Conservation (phyloP, 2,888 invertebrate genomes). For the Seladonia tumulorum region DNA sequence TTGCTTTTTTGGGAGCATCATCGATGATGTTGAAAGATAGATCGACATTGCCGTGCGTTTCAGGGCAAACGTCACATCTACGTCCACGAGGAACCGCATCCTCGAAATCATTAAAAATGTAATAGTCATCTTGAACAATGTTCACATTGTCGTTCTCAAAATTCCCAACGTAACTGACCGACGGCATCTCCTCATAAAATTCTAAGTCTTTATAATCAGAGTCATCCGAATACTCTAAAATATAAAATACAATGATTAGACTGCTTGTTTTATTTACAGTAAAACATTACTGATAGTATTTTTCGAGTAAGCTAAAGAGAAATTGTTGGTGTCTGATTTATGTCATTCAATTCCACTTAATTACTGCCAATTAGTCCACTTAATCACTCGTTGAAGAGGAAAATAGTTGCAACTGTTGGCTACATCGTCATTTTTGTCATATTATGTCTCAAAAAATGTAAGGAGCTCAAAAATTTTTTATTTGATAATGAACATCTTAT, state of each 20-base stretch:
- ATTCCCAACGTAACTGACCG: conserved; percentile 53
- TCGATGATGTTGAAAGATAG: conserved; percentile 28
- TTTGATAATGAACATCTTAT: background rate
- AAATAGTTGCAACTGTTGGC: conserved; percentile 13
- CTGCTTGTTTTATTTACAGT: background rate
- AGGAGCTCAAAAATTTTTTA: background rate
- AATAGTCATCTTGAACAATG: conserved; percentile 74
- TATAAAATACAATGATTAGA: background rate
- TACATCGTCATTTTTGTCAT: background rate
- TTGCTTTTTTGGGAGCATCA: conserved; percentile 35
- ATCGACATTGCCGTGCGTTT: conserved; percentile 40
- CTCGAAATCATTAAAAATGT: conserved; percentile 68
- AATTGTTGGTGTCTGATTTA: conserved; percentile 14
- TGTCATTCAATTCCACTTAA: conserved; percentile 57
- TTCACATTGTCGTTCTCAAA: conserved; percentile 52
- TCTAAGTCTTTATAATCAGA: conserved; percentile 77
- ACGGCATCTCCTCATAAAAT: conserved; percentile 75
- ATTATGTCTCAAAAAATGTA: background rate
- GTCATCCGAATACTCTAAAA: conserved; percentile 78
- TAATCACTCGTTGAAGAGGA: conserved; percentile 57
- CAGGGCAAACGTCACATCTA: conserved; percentile 32
- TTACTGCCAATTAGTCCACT: conserved; percentile 69
- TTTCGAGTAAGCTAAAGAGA: conserved; percentile 8
- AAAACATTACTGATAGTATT: background rate
- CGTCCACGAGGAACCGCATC: conserved; percentile 41